A percentile compares a stretch with the other conserved stretches of the same genome.
phyloP scores from a whole-genome alignment of 2,113 vertebrate species.

The Oryzias woworae region DNA sequence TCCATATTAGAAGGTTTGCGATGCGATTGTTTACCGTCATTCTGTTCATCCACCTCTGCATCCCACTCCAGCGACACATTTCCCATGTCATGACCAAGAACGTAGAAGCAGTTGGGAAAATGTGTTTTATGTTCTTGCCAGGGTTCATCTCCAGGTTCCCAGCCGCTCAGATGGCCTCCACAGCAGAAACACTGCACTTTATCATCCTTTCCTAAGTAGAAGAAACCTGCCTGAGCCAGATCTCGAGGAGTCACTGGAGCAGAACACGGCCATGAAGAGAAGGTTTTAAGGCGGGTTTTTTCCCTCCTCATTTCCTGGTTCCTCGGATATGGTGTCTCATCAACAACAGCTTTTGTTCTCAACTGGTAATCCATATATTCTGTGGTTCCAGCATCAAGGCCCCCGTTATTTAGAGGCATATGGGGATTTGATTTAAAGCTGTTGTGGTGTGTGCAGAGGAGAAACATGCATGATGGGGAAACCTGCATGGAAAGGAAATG shows the following conservation, averaged over 20 bases:
- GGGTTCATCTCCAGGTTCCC: slow-evolving; percentile 85
- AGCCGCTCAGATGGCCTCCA: slow-evolving; percentile 82
- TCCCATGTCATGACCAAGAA: slow-evolving; percentile 86
- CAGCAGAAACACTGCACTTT: slow-evolving; percentile 93
- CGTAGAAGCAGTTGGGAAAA: slow-evolving; percentile 87
- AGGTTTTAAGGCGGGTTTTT: slow-evolving; percentile 82
- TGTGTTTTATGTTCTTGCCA: slow-evolving; percentile 88
- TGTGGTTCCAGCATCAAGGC: slow-evolving; percentile 58
- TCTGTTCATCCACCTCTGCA: slow-evolving; percentile 18
- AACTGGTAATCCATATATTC: slow-evolving; percentile 72
- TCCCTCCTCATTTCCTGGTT: slow-evolving; percentile 84
- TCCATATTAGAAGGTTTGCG: slow-evolving; percentile 72
- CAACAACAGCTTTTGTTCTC: slow-evolving; percentile 87
- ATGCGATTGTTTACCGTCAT: slow-evolving; percentile 40
- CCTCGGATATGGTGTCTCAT: slow-evolving; percentile 80
- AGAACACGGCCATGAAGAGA: slow-evolving; percentile 81
- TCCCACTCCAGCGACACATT: slow-evolving; percentile 70
- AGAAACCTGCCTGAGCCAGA: slow-evolving; percentile 89
- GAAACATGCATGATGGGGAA: slow-evolving; percentile 86
- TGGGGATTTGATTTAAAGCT: not conserved
- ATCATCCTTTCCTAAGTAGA: slow-evolving; percentile 79
- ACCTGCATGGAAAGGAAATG: slow-evolving; percentile 44
- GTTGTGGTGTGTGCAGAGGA: slow-evolving; percentile 64
- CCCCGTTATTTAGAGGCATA: slow-evolving; percentile 17
- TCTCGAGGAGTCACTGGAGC: slow-evolving; percentile 77